Conservation (phyloP, 2,113 vertebrate species). For the Heliornis fulica region DNA sequence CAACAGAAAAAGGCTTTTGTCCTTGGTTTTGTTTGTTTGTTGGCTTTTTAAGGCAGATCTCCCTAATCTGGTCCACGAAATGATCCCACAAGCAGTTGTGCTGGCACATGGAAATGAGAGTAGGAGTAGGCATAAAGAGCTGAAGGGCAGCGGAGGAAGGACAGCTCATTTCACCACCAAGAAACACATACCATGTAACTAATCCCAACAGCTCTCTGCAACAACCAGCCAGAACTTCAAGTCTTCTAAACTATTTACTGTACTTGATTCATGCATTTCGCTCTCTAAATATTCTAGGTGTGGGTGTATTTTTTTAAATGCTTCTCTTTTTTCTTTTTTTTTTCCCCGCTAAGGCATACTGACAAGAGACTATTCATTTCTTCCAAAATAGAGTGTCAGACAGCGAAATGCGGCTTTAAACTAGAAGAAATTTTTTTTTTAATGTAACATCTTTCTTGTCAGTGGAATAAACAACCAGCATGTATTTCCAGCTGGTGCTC, state of each 20-base stretch:
- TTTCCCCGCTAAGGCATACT: not conserved
- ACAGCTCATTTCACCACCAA: not conserved
- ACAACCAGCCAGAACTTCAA: not conserved
- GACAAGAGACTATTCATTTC: slow-evolving; percentile 8
- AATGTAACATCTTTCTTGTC: not conserved
- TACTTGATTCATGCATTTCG: not conserved
- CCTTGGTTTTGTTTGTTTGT: not conserved
- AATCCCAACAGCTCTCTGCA: not conserved
- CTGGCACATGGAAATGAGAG: not conserved
- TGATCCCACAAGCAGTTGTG: not conserved
- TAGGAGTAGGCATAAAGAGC: not conserved
- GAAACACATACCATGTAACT: not conserved
- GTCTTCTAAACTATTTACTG: not conserved
- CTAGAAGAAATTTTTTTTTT: not conserved
- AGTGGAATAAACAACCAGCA: slow-evolving; percentile 9
- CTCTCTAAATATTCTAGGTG: not conserved
- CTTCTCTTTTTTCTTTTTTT: not conserved
- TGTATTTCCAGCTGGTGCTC: slow-evolving; percentile 7
- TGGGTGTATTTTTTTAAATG: not conserved
- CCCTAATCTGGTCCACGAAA: not conserved
- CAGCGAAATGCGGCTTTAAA: slow-evolving; percentile 5
- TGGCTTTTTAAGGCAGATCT: not conserved
- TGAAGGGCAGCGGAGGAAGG: not conserved
- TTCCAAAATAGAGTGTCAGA: slow-evolving; percentile 29
- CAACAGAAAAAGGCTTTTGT: slow-evolving; percentile 5